Evolutionary conservation across 2,797 vertebrate genomes (phyloP).

Genomic region (Natrix natrix): DNA sequence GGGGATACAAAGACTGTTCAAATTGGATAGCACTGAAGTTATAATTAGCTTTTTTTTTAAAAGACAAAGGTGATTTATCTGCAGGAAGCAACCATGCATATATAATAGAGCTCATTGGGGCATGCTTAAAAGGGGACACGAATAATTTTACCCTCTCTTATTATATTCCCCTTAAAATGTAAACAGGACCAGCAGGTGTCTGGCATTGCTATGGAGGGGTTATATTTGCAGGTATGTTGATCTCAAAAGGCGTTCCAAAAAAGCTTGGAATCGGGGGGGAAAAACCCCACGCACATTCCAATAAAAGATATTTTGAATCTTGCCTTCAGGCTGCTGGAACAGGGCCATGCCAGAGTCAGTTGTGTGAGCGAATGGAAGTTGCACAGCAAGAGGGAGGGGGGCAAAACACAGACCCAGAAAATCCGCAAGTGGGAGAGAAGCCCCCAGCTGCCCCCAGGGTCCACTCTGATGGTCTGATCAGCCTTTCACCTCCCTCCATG

Average conservation of each 20-base stretch:
- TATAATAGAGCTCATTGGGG: not conserved
- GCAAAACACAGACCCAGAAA: not conserved
- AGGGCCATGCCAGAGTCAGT: not conserved
- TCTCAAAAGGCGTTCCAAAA: not conserved
- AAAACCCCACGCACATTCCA: not conserved
- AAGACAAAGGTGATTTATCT: not conserved
- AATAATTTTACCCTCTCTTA: not conserved
- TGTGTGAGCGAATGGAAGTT: not conserved
- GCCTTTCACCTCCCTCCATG: not conserved
- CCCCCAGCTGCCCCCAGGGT: not conserved
- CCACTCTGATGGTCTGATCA: not conserved
- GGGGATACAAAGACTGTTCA: not conserved
- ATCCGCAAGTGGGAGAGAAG: not conserved
- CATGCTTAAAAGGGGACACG: not conserved
- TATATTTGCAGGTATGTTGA: not conserved
- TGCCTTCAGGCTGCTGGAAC: not conserved
- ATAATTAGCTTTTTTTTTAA: not conserved
- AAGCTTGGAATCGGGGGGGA: not conserved
- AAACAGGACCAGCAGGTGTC: not conserved
- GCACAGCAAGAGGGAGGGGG: not conserved
- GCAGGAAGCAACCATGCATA: not conserved
- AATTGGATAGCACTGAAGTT: not conserved
- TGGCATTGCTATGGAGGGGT: not conserved
- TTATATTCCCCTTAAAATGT: not conserved
- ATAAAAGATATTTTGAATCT: not conserved